These are phyloP conservation scores for Leptinotarsa tumamoca DNA, from an alignment of 2,888 invertebrate species.

Conservation along the genomic window DNA sequence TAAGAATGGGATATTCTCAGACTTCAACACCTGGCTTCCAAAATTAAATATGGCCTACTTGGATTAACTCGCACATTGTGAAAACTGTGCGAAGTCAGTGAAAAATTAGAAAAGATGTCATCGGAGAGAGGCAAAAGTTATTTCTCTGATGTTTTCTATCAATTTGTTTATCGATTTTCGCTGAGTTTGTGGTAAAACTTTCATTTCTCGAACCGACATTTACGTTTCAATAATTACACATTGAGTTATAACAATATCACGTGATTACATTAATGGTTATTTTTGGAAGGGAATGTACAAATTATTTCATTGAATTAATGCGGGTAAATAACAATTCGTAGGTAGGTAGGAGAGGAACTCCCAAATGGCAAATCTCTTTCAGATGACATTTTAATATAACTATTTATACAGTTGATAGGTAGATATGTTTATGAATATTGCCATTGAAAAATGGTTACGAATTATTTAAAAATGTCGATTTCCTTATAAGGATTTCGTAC, in stretches of 20 bases:
- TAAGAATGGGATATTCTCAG: constrained; percentile 44
- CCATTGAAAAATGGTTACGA: too few relatives aligned
- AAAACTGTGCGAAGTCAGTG: background rate
- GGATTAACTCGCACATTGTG: constrained; percentile 19
- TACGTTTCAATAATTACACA: constrained; percentile 37
- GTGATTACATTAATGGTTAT: constrained; percentile 44
- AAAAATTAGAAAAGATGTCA: background rate
- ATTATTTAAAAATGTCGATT: constrained; percentile 5
- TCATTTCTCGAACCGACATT: constrained; percentile 22
- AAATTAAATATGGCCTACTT: constrained; percentile 62
- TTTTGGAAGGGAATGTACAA: constrained; percentile 46
- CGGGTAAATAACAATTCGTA: constrained; percentile 10
- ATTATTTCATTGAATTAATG: constrained; percentile 29
- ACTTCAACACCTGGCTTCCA: constrained; percentile 50
- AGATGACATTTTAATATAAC: background rate
- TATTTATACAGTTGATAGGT: too few relatives aligned
- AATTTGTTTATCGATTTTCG: constrained; percentile 9
- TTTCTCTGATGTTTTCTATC: background rate
- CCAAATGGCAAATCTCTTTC: background rate
- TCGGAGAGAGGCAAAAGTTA: background rate
- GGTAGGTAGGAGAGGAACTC: background rate
- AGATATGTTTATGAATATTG: too few relatives aligned
- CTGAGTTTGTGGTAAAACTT: constrained; percentile 3
- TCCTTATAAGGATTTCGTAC: constrained; percentile 26
- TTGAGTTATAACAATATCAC: constrained; percentile 45